Evolutionary conservation across 2,113 vertebrate genomes (phyloP).

Genomic region (Xenopus laevis): DNA sequence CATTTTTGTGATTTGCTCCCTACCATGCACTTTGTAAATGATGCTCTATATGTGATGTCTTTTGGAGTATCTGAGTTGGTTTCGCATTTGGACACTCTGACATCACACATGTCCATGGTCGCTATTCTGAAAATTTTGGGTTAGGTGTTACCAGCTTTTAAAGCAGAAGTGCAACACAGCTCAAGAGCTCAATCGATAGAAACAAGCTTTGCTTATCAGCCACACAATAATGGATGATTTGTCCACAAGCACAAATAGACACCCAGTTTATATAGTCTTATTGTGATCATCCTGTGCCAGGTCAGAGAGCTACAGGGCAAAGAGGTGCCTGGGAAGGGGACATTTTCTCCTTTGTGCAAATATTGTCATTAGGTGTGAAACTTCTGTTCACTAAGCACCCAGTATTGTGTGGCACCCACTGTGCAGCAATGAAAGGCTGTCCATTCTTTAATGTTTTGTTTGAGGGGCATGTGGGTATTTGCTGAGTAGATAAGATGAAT

Average conservation of each 20-base stretch:
- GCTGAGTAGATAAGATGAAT: background rate
- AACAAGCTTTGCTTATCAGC: constrained; percentile 11
- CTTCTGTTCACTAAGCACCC: background rate
- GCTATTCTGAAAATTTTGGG: too few species aligned
- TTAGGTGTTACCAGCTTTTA: too few species aligned
- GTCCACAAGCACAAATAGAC: constrained; percentile 26
- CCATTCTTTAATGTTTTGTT: constrained; percentile 1
- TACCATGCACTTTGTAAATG: too few species aligned
- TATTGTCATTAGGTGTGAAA: constrained; percentile 38
- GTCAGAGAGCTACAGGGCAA: constrained; percentile 4
- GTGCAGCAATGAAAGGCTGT: constrained; percentile 6
- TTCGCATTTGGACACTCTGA: too few species aligned
- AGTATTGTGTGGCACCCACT: background rate
- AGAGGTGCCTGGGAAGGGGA: constrained; percentile 14
- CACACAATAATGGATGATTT: constrained; percentile 18
- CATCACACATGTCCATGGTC: too few species aligned
- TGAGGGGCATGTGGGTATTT: constrained; percentile 1
- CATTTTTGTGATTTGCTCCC: too few species aligned
- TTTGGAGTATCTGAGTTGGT: too few species aligned
- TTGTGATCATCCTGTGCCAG: background rate
- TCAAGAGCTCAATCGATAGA: constrained; percentile 5
- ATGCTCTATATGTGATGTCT: too few species aligned
- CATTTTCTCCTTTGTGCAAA: constrained; percentile 12
- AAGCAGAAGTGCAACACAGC: too few species aligned
- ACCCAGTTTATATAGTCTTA: constrained; percentile 24